These are phyloP conservation scores for Meandrusa payeni DNA, from an alignment of 2,888 invertebrate genomes.

Conservation along the genomic window DNA sequence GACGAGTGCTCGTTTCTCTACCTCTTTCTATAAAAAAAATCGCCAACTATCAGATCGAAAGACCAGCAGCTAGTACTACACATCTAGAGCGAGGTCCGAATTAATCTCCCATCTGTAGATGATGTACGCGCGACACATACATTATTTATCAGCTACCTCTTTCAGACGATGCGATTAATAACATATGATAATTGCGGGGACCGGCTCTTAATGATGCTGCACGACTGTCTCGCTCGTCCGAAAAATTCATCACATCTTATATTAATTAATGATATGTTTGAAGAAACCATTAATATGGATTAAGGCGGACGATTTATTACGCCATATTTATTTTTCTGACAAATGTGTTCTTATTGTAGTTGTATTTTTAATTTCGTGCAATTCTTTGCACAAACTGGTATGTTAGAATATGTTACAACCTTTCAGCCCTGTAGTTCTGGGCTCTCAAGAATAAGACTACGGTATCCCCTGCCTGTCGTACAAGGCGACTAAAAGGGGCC, in stretches of 20 bases:
- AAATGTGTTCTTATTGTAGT: slow-evolving; percentile 41
- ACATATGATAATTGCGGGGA: slow-evolving; percentile 65
- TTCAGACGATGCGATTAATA: slow-evolving; percentile 62
- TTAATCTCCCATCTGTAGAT: background rate
- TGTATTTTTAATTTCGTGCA: slow-evolving; percentile 9
- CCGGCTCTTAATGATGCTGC: slow-evolving; percentile 62
- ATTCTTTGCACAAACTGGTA: too few relatives aligned
- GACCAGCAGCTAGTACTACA: too few relatives aligned
- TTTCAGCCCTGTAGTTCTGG: too few relatives aligned
- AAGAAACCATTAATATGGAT: slow-evolving; percentile 57
- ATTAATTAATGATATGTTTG: slow-evolving; percentile 37
- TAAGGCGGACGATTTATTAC: slow-evolving; percentile 41
- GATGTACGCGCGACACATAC: too few relatives aligned
- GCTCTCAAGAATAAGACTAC: too few relatives aligned
- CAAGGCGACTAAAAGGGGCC: too few relatives aligned
- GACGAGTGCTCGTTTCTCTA: too few relatives aligned
- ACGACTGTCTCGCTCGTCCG: slow-evolving; percentile 42
- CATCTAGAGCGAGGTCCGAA: too few relatives aligned
- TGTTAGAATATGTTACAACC: too few relatives aligned
- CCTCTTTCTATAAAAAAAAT: too few relatives aligned
- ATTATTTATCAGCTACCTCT: slow-evolving; percentile 34
- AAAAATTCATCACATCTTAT: slow-evolving; percentile 31
- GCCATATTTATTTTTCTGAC: slow-evolving; percentile 36
- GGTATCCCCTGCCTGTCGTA: too few relatives aligned
- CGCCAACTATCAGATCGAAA: too few relatives aligned